Conservation (phyloP, 2,888 invertebrate species). For the Chymomyza caudatula region DNA sequence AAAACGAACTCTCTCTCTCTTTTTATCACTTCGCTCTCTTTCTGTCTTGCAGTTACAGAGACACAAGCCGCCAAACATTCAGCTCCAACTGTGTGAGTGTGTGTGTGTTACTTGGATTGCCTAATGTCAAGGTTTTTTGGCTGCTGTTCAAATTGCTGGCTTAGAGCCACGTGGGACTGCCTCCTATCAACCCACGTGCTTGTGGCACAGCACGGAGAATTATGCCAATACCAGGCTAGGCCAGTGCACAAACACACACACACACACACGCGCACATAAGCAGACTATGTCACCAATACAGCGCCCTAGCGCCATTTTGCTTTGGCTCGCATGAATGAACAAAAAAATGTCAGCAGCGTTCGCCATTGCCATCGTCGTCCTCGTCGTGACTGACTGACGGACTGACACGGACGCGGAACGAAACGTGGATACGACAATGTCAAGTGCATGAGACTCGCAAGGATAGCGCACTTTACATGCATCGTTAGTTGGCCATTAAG, state of each 20-base stretch:
- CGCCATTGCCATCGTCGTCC: conserved; percentile 2
- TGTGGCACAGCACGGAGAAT: conserved; percentile 14
- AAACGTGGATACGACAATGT: conserved; percentile 41
- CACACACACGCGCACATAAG: not conserved
- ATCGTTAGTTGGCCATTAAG: not conserved
- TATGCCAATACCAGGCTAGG: conserved; percentile 24
- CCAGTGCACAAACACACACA: conserved; percentile 1
- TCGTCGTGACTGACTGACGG: not conserved
- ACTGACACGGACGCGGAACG: not conserved
- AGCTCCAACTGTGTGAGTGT: not conserved
- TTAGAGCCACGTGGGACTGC: conserved; percentile 23
- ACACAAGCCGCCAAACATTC: conserved; percentile 1
- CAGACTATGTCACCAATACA: not conserved
- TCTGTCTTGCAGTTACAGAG: not conserved
- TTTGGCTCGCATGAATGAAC: conserved; percentile 51
- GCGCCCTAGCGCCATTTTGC: conserved; percentile 16
- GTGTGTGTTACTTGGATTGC: conserved; percentile 17
- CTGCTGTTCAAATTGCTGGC: conserved; percentile 56
- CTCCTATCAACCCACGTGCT: conserved; percentile 11
- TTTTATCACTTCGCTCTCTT: not conserved
- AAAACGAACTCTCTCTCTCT: too few species aligned
- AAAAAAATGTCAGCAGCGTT: conserved; percentile 27
- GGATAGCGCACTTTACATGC: not conserved
- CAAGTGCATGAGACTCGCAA: conserved; percentile 50
- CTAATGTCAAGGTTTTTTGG: conserved; percentile 71